Percentiles rank a stretch among this genome's conserved stretches.
Conservation (phyloP, 2,797 vertebrate genomes). For the Menidia menidia region DNA sequence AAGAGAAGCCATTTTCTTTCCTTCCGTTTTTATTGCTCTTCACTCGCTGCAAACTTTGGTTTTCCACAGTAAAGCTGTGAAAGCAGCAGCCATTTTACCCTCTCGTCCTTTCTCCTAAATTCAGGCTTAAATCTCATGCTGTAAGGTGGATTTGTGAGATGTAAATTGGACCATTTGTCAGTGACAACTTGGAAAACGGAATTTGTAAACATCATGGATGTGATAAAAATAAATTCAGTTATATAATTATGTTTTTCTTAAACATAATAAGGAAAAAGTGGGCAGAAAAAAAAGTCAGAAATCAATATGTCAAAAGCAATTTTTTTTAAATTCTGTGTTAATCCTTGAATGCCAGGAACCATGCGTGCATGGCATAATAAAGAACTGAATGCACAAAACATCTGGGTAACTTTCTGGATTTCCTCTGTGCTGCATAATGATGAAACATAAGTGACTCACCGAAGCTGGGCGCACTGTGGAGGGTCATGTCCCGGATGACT, state of each 20-base stretch:
- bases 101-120: constrained; percentile 11
- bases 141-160: too few relatives aligned
- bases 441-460: constrained; percentile 82
- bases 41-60: constrained; percentile 71
- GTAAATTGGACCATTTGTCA: too few relatives aligned
- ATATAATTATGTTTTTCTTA: neutral
- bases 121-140: neutral
- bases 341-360: neutral
- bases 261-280: neutral
- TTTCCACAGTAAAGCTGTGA: constrained; percentile 59
- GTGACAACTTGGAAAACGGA: too few relatives aligned
- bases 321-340: neutral
- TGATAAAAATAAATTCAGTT: too few relatives aligned
- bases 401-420: neutral
- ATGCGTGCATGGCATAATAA: neutral
- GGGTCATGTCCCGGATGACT: constrained; percentile 99
- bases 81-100: constrained; percentile 56
- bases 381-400: neutral
- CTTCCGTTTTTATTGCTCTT: constrained; percentile 72
- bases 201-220: too few relatives aligned
- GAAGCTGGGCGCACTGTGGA: constrained; percentile 98
- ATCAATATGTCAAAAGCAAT: too few relatives aligned
- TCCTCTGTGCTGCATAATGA: constrained; percentile 12
- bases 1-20: constrained; percentile 63
- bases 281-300: neutral